Percentiles rank a stretch among this genome's conserved stretches.
phyloP scores from a whole-genome alignment of 92 coral and sea anemone species.

The Actinernus sp. region DNA sequence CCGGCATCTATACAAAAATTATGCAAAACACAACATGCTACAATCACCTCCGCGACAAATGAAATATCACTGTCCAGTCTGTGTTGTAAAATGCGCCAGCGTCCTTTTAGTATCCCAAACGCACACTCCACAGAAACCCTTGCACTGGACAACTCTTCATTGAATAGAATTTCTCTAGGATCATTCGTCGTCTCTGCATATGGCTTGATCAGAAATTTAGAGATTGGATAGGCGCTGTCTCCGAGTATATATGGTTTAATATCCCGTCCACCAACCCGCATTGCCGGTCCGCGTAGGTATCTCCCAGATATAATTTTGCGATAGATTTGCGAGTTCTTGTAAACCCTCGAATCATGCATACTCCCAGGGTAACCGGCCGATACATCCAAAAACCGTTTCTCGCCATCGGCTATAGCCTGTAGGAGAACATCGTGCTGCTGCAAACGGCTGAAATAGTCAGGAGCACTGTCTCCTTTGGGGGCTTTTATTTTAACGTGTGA shows the following conservation, averaged over 20 bases:
- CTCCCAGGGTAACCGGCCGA: conserved; percentile 60
- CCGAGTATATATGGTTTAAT: conserved; percentile 38
- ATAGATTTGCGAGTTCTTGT: conserved; percentile 13
- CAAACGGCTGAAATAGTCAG: conserved; percentile 47
- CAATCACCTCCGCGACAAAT: conserved; percentile 28
- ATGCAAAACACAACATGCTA: conserved; percentile 30
- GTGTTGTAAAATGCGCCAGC: conserved; percentile 53
- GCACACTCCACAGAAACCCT: conserved; percentile 61
- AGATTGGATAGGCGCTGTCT: conserved; percentile 59
- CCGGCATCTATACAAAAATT: conserved; percentile 31
- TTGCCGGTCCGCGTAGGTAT: conserved; percentile 16
- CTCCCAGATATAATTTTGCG: conserved; percentile 15
- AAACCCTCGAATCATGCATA: conserved; percentile 54
- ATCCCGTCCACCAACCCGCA: conserved; percentile 23
- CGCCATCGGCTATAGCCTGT: conserved; percentile 47
- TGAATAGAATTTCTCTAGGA: conserved; percentile 51
- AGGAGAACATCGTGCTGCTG: conserved; percentile 57
- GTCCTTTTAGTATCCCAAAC: conserved; percentile 48
- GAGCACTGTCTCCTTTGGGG: conserved; percentile 19
- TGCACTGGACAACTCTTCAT: conserved; percentile 51
- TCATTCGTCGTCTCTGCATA: conserved; percentile 42
- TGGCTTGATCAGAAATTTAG: conserved; percentile 38
- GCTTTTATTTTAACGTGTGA: conserved; percentile 43
- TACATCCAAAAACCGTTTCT: conserved; percentile 40
- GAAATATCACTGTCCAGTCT: conserved; percentile 51